phyloP scores from a whole-genome alignment of 2,113 vertebrate genomes.

The Candoia aspera region DNA sequence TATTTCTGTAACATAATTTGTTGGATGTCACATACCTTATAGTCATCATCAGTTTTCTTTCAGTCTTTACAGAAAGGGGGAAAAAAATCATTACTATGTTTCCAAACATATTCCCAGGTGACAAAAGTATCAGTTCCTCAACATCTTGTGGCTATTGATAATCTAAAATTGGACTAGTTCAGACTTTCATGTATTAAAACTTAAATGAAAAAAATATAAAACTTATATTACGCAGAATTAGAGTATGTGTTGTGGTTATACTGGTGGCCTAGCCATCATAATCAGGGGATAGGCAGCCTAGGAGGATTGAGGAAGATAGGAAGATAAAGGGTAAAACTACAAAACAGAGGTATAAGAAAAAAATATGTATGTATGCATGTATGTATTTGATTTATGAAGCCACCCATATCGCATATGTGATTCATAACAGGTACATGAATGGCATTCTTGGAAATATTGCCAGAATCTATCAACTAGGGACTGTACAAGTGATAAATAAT shows the following conservation, averaged over 20 bases:
- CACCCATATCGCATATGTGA: neutral
- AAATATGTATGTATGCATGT: too few relatives aligned
- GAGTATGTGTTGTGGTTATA: neutral
- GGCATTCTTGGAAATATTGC: neutral
- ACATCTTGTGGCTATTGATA: neutral
- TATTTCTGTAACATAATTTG: neutral
- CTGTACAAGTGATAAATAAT: too few relatives aligned
- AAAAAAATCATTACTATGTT: neutral
- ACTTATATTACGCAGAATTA: neutral
- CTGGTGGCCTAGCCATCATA: neutral
- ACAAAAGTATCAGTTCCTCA: neutral
- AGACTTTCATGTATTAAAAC: neutral
- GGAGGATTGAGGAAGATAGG: too few relatives aligned
- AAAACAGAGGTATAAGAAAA: neutral
- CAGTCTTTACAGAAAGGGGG: neutral
- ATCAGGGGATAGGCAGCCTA: neutral
- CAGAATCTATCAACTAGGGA: neutral
- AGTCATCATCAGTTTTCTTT: neutral
- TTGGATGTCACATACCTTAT: slow-evolving; percentile 4
- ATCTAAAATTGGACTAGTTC: neutral
- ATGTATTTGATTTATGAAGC: too few relatives aligned
- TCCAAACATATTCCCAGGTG: slow-evolving; percentile 6
- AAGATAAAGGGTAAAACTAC: neutral
- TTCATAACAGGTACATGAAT: neutral
- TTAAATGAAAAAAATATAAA: neutral